A percentile compares a stretch with the other conserved stretches of the same genome.
Conservation (phyloP, 2,113 vertebrate species). For the Macrotis lagotis region DNA sequence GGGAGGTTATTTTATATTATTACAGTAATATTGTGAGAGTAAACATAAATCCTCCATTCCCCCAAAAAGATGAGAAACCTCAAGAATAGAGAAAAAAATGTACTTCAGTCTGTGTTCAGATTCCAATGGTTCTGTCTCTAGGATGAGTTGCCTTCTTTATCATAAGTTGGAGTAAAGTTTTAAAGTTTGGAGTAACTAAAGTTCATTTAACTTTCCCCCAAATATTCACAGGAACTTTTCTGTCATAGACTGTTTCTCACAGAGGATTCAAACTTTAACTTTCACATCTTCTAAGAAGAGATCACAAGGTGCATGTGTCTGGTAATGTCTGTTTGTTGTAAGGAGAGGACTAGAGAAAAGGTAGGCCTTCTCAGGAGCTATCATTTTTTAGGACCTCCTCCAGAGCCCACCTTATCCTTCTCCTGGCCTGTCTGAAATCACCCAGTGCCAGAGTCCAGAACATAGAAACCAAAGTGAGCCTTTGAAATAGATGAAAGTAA, state of each 20-base stretch:
- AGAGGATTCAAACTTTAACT: neutral
- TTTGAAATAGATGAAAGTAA: accelerated
- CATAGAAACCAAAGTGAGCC: neutral
- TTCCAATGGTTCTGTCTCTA: no score
- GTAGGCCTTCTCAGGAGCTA: neutral
- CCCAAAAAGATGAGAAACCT: no score
- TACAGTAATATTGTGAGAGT: no score
- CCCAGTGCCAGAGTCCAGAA: neutral
- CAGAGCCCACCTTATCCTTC: neutral
- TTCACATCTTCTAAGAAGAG: accelerated
- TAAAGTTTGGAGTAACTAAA: neutral
- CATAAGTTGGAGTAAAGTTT: no score
- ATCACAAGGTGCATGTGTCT: neutral
- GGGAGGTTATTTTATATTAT: no score
- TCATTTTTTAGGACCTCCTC: neutral
- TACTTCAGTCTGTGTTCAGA: no score
- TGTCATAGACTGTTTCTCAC: neutral
- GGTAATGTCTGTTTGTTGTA: neutral
- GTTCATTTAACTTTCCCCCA: neutral
- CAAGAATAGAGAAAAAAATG: no score
- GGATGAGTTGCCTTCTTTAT: no score
- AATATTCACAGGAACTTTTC: neutral
- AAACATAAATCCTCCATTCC: no score
- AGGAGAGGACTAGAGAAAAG: neutral
- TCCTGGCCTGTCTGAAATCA: neutral